phyloP scores from a whole-genome alignment of 1,140 invertebrate genomes.

The Drosophila teissieri region DNA sequence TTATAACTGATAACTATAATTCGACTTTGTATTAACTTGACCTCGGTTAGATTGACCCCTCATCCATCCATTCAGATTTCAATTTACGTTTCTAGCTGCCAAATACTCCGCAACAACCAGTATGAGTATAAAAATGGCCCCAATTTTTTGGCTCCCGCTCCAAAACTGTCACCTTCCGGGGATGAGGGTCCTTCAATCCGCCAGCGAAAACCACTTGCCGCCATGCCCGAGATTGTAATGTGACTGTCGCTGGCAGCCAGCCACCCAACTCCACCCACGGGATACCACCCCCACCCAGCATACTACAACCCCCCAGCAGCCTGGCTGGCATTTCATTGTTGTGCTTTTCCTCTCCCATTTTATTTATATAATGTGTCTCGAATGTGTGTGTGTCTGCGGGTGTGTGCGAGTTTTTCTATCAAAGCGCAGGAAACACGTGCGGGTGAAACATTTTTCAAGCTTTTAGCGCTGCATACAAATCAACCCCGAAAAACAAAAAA shows the following conservation, averaged over 20 bases:
- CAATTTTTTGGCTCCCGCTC: conserved; percentile 41
- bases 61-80: neutral
- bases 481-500: conserved; percentile 68
- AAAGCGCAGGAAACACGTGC: conserved; percentile 82
- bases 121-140: conserved; percentile 44
- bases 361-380: conserved; percentile 79
- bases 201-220: conserved; percentile 2
- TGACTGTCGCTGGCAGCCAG: conserved; percentile 61
- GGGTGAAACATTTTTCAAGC: conserved; percentile 82
- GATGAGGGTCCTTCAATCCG: neutral
- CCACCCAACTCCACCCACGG: neutral
- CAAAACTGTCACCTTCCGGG: conserved; percentile 51
- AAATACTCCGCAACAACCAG: conserved; percentile 12
- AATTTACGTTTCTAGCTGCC: conserved; percentile 3
- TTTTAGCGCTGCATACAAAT: conserved; percentile 83
- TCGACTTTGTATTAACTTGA: too few relatives aligned
- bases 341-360: conserved; percentile 74
- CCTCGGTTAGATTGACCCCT: conserved; percentile 1
- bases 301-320: neutral
- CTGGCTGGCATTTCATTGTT: conserved; percentile 76
- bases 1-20: too few relatives aligned
- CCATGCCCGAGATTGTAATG: conserved; percentile 52
- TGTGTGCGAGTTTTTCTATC: conserved; percentile 63
- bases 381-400: conserved; percentile 40
- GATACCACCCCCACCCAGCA: conserved; percentile 14